Base-by-base conservation (phyloP, 2,113 vertebrate species). In the Callorhinus ursinus region DNA sequence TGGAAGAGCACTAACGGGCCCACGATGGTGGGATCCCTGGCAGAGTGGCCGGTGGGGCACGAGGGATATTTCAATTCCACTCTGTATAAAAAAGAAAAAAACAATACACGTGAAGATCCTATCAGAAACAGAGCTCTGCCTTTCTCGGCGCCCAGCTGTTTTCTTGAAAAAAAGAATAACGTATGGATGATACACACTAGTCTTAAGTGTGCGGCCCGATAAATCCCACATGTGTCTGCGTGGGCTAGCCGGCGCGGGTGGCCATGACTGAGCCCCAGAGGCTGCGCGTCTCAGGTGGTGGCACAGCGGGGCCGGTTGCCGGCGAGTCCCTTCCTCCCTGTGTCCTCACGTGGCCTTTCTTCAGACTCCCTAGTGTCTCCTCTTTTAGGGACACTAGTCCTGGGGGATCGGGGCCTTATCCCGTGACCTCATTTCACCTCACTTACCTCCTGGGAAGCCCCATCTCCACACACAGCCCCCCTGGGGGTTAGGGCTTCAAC, bases 231-330 rank as follows among this genome's bases (percentile, higher is more conserved):
- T 5, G 22, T 74, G 72, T 76, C 24, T 76, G 13, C 1, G 1
- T 28, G 42, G 42, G 26, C 72, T 13, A 4, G 72, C 72, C 3
- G 1, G 72, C 7, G 4, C 1, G 1, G 14, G 24, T 3, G 72
- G 72, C 72, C 7, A 13, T 9, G 42, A 16, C 22, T 7, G 18
- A 33, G 57, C 1, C 1, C 42, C 22, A 3, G 46, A 14, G 53
- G 5, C 11, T 0, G 46, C 63, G 3, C 3, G 15, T n/a, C n/a
- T 21, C 31, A 26, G 59, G 2, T 16, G 36, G 1, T 33, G 26
- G 33, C 5, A 22, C 11, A 4, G 79, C 26, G 24, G 28, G 16
- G 80, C 10, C 1, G 7, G 22, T n/a, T 31, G 13, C 72, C 18
- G 15, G 53, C 5, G 22, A 15, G 18, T 49, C 81, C 67, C 31